These are phyloP conservation scores for Saiga tatarica DNA, from an alignment of 2,113 vertebrate species.

Conservation along the genomic window DNA sequence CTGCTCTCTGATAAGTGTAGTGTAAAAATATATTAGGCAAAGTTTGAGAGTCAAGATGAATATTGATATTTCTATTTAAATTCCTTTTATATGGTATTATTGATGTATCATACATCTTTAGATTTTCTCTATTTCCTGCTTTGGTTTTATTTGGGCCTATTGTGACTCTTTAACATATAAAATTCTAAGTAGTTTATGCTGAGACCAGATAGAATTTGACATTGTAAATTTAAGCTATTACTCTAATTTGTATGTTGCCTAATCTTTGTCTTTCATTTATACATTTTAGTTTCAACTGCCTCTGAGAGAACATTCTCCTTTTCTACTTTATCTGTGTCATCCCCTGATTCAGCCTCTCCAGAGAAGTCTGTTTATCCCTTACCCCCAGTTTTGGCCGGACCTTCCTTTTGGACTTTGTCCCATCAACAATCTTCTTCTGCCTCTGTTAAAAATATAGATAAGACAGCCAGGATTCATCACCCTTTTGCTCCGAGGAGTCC, in stretches of 20 bases:
- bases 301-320: constrained; percentile 63
- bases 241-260: constrained; percentile 28
- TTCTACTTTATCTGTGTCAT: constrained; percentile 50
- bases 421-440: not conserved
- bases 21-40: constrained; percentile 41
- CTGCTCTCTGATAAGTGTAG: not conserved
- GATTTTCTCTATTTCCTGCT: constrained; percentile 26
- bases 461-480: not conserved
- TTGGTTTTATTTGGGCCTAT: constrained; percentile 26
- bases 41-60: constrained; percentile 38
- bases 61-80: constrained; percentile 46
- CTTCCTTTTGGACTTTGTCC: constrained; percentile 51
- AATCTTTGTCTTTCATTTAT: constrained; percentile 48
- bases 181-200: constrained; percentile 32
- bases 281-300: constrained; percentile 64
- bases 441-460: constrained; percentile 17
- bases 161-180: constrained; percentile 46
- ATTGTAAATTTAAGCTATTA: not conserved
- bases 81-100: constrained; percentile 5
- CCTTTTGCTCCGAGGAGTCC: not conserved
- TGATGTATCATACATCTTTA: not conserved
- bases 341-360: constrained; percentile 30
- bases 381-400: not conserved
- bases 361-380: constrained; percentile 37
- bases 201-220: constrained; percentile 19